Evolutionary conservation across 2,113 vertebrate species (phyloP), one percentile per base, ranked within the genome.

Genomic region (Perca fluviatilis): DNA sequence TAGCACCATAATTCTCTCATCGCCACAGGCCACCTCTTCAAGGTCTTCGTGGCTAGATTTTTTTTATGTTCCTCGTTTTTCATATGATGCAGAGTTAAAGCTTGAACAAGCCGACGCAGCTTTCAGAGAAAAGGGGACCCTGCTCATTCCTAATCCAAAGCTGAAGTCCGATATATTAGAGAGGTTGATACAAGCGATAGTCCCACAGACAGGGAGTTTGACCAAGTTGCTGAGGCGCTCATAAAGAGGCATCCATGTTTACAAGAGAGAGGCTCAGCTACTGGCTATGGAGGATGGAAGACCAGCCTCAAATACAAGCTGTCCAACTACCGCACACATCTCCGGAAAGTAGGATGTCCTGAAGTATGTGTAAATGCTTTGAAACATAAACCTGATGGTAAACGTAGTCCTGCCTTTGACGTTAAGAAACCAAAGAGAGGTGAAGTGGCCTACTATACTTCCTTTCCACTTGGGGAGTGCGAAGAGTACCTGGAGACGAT

Each of bases 311-410:
- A 74, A 81, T 74, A 81, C 46, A 81, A 81, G n/a, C 27, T 74
- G n/a, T 81, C 79, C 10, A 81, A 81, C 70, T 68, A 81, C 14
- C 62, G 54, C 46, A 81, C 70, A 27, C 71, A 61, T 36, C 63
- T 74, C 21, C 6, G 61, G 16, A 81, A 81, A 74, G 62, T 66
- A n/a, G 79, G 71, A 61, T 81, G 71, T 50, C 74, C 67, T 66
- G 67, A 77, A 51, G 81, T 77, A 49, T 72, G 67, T 60, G 74
- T 72, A 16, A 83, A 83, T 72, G 8, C 74, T 83, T 51, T 83
- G 53, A 83, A 58, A 51, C 0, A 66, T 53, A 72, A 83, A 77
- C 67, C 74, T 60, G 53, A 2, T 43, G 43, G 8, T 4, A 77
- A 83, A 60, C 5, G 40, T 70, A 65, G 25, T 15, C 62, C 82